Evolutionary conservation across 2,797 vertebrate genomes (phyloP), one percentile per base, ranked within the genome.

Genomic region (Sebastes kiyomatsui): DNA sequence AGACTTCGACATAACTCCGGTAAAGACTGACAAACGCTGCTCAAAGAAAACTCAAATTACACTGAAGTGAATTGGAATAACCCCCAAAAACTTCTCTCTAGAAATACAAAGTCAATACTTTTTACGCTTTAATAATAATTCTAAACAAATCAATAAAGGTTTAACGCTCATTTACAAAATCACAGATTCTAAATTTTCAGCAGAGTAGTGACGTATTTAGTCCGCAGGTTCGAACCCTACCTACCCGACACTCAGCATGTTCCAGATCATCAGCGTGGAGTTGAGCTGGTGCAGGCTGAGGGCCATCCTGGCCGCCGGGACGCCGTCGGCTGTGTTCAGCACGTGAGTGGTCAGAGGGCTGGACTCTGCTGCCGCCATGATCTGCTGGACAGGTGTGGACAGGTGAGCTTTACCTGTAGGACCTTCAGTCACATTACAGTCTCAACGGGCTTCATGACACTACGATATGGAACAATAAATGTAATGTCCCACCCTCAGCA

Each of bases 241-340:
- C 16, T 87, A 96, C 96, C 94, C 92, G 0, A 91, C 78, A 13
- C 79, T 88, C 22, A 96, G 59, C 69, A 96, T 81, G 87, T 59
- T 94, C 95, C 95, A 96, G 81, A 95, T 84, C 65, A 88, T 88
- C 80, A 91, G 52, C 12, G 18, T 27, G n/a, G 94, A 56, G 79
- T 96, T 92, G 6, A 96, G 91, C 0, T 83, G 89, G 72, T 96
- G 94, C 38, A 96, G 89, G 74, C 94, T 96, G 69, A 96, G 72
- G 1, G 91, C 77, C 90, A 96, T 77, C 9, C 70, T 83, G 12
- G 87, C 78, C 0, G 90, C 96, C 1, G 96, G 94, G 68, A 93
- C 18, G 4, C 95, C 96, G 4, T 95, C 93, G 1, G 68, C 89
- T 0, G 92, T 92, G 90, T 96, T 95, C 55, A 96, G 80, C 52